Base-by-base conservation (phyloP, 1,140 invertebrate species). In the Adoxophyes honmai region DNA sequence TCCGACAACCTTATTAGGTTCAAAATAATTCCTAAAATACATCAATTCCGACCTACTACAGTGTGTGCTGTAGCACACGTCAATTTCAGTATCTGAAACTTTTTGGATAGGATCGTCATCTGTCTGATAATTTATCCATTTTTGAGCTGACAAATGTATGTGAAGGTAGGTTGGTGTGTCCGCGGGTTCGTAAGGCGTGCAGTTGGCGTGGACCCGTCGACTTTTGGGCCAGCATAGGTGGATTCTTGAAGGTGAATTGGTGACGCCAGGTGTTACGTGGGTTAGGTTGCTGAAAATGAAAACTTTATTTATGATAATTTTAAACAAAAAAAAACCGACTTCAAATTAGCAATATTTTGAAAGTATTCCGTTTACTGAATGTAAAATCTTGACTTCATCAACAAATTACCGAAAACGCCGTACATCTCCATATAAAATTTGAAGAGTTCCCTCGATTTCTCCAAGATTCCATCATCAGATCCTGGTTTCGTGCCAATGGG, bases 61-160 rank as follows among this genome's bases (percentile, higher is more conserved):
- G 70, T 95, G 93, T 9, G 88, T 92, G 1, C 93, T 90, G 64
- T 92, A 94, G 69, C 93, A 94, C 4, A 93, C 88, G 59, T 90
- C 88, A 34, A 82, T 72, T 3, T 60, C 73, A 33, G 71, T 80
- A 11, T 75, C 39, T 0, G 54, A 14, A 53, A 82, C 70, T 55
- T 64, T 70, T 28, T 69, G 56, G n/a, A 77, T 76, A 60, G 90
- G 60, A 1, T 55, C 39, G 5, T 70, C 34, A 53, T 75, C 33
- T 42, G 67, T 4, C 75, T 61, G 58, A 57, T 80, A 88, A 33
- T 81, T 71, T 6, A 56, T 69, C 92, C 92, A 93, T 57, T 83
- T 79, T 16, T 73, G 62, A 4, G 89, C 91, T 5, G 92, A 92
- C 0, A 91, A 75, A 60, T 87, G 82, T 21, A 93, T 37, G 11